phyloP scores from a whole-genome alignment of 2,888 invertebrate species.

The Cybosia mesomella region DNA sequence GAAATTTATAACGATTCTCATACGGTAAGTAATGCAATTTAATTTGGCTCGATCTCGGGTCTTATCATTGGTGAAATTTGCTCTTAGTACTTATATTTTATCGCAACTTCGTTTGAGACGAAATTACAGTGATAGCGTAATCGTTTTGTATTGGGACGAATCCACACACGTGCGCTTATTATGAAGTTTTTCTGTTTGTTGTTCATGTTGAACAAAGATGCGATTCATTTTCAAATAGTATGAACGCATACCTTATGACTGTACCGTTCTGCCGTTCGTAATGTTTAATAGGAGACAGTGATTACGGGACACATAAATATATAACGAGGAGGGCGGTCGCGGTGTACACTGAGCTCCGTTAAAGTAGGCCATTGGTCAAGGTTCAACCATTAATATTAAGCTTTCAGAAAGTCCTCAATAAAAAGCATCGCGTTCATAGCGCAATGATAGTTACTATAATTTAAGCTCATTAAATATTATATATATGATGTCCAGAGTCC shows the following conservation, averaged over 20 bases:
- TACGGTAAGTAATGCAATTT: too few relatives aligned
- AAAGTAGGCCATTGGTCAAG: conserved; percentile 56
- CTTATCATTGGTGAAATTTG: too few relatives aligned
- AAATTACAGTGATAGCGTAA: background rate
- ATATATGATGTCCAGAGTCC: background rate
- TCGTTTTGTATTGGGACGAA: background rate
- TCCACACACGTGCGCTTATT: background rate
- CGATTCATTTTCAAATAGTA: conserved; percentile 22
- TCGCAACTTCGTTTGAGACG: background rate
- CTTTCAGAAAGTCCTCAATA: conserved; percentile 11
- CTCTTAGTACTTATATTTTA: too few relatives aligned
- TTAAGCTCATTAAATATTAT: background rate
- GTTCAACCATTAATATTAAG: conserved; percentile 18
- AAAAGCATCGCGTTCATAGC: conserved; percentile 13
- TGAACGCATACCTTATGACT: conserved; percentile 30
- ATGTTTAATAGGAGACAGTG: conserved; percentile 50
- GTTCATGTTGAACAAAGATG: conserved; percentile 20
- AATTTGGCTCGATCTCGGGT: too few relatives aligned
- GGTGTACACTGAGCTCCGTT: conserved; percentile 20
- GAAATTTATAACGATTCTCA: too few relatives aligned
- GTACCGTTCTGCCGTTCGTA: conserved; percentile 38
- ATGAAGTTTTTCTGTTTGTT: background rate
- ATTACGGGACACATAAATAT: conserved; percentile 61
- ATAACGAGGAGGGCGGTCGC: conserved; percentile 49
- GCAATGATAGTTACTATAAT: background rate